Evolutionary conservation across 2,888 invertebrate species (phyloP).

Genomic region (Ichneumoninae sp.): DNA sequence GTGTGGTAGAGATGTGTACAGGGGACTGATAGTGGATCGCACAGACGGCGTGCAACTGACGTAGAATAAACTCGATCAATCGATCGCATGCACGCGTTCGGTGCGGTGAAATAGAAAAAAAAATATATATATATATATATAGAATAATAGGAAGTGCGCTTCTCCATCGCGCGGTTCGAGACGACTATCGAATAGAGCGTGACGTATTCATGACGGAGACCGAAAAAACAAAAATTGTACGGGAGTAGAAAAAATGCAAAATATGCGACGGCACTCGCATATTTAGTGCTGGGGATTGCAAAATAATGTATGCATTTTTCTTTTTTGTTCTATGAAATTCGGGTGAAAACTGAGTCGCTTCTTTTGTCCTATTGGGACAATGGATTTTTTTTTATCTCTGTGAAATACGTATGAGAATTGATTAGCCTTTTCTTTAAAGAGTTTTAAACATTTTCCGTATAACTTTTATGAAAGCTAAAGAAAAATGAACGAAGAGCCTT

Average conservation of each 20-base stretch:
- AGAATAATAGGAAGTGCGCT: background rate
- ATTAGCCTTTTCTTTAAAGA: background rate
- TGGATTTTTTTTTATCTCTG: background rate
- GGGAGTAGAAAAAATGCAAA: background rate
- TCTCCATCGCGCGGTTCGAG: slow-evolving; percentile 9
- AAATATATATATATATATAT: background rate
- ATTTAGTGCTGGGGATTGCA: background rate
- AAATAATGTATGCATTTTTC: background rate
- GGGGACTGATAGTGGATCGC: slow-evolving; percentile 21
- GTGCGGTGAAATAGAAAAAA: slow-evolving; percentile 11
- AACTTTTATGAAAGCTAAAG: background rate
- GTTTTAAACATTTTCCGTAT: background rate
- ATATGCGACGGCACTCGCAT: background rate
- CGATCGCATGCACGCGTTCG: slow-evolving; percentile 51
- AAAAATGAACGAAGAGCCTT: background rate
- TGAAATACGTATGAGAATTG: background rate
- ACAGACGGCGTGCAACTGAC: slow-evolving; percentile 28
- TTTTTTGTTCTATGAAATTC: background rate
- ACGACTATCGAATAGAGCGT: background rate
- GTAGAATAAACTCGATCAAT: slow-evolving; percentile 61
- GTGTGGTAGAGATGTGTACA: background rate
- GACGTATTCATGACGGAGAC: background rate
- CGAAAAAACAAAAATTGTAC: background rate
- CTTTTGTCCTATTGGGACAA: too few relatives aligned
- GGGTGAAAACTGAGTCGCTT: background rate